A percentile compares a stretch with the other conserved stretches of the same genome.
phyloP scores from a whole-genome alignment of 2,888 invertebrate genomes.

The Arctia plantaginis region DNA sequence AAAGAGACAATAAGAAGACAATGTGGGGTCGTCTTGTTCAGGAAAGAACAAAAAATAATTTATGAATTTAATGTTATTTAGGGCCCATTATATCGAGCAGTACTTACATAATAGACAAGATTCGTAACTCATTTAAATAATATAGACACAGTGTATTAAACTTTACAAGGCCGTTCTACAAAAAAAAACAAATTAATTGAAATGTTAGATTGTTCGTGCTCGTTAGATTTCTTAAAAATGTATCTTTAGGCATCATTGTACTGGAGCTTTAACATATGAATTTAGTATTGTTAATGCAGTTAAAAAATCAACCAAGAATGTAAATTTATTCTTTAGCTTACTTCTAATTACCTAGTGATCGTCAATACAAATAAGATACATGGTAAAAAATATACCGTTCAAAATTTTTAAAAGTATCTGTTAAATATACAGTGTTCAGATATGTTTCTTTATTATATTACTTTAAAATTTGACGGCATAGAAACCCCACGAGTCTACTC shows the following conservation, averaged over 20 bases:
- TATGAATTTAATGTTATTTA: constrained; percentile 57
- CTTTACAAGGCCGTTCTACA: constrained; percentile 33
- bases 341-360: neutral
- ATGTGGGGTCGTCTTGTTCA: constrained; percentile 74
- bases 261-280: neutral
- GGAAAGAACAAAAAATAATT: constrained; percentile 44
- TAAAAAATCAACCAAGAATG: neutral
- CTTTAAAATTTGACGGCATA: no score
- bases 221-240: neutral
- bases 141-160: constrained; percentile 27
- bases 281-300: neutral
- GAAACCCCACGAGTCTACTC: no score
- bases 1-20: constrained; percentile 50
- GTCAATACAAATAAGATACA: no score
- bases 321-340: neutral
- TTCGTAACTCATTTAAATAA: constrained; percentile 47
- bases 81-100: constrained; percentile 74
- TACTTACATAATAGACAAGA: constrained; percentile 36
- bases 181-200: constrained; percentile 26
- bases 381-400: no score
- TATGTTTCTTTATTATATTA: no score
- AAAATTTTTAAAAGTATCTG: no score
- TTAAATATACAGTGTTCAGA: no score
- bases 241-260: neutral
- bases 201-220: constrained; percentile 12